Evolutionary conservation across 2,888 invertebrate species (phyloP), one percentile per base, ranked within the genome.

Genomic region (Trisateles emortualis): DNA sequence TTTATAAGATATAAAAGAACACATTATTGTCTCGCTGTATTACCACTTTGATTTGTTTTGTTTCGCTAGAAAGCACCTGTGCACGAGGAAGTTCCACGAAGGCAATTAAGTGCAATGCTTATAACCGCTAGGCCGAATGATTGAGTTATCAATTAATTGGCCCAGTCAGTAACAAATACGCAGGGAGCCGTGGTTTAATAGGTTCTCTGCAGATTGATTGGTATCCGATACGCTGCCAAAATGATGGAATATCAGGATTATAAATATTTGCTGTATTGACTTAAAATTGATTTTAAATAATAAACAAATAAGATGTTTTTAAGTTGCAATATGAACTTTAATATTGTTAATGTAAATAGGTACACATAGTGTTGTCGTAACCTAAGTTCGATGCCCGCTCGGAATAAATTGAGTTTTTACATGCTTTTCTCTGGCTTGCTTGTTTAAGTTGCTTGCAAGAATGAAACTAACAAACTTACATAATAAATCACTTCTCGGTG

Each of bases 121-220:
- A 19, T 29, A 30, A 13, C 30, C 19, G 32, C 29, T 10, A 29
- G 26, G 26, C 14, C 4, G 33, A 39, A 24, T 48, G 11, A 48
- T 40, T 40, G 40, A 48, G 16, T 13, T 26, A 26, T 48, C 41
- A 48, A 48, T 48, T 35, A 35, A 48, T 26, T 41, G 6, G 24
- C 33, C 22, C 39, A 40, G 41, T 26, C 41, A 48, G 41, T 48
- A 41, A 41, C 48, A 35, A 41, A 48, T 48, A 35, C 26, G 24
- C 14, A 33, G 48, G 17, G 40, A 33, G 19, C 33, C 6, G 24
- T 41, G 48, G 26, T 48, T 48, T 47, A 47, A 40, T 48, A 48
- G 48, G 32, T 33, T 16, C 17, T 24, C 3, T 14, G 11, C 24
- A 48, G 33, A 48, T 48, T 48, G 48, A 48, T 48, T 8, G 33